Evolutionary conservation across 2,797 vertebrate genomes (phyloP).

Genomic region (Tauraco hartlaubi): DNA sequence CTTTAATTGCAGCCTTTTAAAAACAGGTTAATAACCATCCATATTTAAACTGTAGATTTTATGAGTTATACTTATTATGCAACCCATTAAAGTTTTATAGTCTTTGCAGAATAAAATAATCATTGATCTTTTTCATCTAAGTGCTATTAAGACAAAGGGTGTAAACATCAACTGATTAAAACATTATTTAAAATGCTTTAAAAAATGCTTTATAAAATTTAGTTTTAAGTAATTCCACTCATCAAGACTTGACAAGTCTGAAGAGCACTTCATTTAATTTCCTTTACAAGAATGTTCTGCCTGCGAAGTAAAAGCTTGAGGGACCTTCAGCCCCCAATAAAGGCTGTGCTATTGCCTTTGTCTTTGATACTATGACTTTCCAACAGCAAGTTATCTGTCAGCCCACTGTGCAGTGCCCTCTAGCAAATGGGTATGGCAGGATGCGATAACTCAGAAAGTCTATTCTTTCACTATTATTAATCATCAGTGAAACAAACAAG

Average conservation of each 20-base stretch:
- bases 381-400: neutral
- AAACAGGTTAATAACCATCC: constrained; percentile 68
- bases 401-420: neutral
- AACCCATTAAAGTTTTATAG: constrained; percentile 69
- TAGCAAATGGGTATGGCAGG: neutral
- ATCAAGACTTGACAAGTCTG: constrained; percentile 71
- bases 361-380: neutral
- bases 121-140: constrained; percentile 71
- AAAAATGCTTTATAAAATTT: constrained; percentile 53
- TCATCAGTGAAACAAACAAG: neutral
- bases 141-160: constrained; percentile 70
- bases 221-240: constrained; percentile 71
- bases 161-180: constrained; percentile 75
- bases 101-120: constrained; percentile 73
- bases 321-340: constrained; percentile 4
- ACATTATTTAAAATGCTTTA: constrained; percentile 70
- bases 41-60: constrained; percentile 72
- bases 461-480: neutral
- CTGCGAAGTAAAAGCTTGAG: constrained; percentile 23
- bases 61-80: constrained; percentile 65
- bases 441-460: neutral
- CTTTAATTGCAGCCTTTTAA: constrained; percentile 69
- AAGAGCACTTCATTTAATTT: constrained; percentile 72
- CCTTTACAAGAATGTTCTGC: constrained; percentile 52
- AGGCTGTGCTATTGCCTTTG: neutral